phyloP scores from a whole-genome alignment of 2,888 invertebrate species.

The Brachyptera putata region DNA sequence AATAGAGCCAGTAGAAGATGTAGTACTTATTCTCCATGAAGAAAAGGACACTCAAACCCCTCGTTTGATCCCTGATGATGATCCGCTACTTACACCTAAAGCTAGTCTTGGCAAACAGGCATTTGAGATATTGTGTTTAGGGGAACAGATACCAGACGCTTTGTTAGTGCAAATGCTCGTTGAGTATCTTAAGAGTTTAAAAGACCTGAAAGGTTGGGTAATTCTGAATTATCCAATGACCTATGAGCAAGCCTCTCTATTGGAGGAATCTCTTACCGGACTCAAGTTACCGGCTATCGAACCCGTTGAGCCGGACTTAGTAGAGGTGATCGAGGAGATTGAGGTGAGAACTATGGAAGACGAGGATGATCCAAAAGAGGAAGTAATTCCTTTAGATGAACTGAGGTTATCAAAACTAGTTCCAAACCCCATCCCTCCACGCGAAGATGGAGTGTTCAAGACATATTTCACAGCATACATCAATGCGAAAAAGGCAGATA shows the following conservation, averaged over 20 bases:
- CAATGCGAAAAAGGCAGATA: slow-evolving; percentile 38
- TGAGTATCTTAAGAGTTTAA: slow-evolving; percentile 53
- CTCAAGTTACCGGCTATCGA: slow-evolving; percentile 45
- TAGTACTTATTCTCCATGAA: slow-evolving; percentile 24
- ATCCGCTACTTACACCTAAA: slow-evolving; percentile 36
- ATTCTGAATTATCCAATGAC: slow-evolving; percentile 59
- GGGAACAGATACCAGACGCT: slow-evolving; percentile 53
- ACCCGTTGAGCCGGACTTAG: slow-evolving; percentile 43
- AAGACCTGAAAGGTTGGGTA: slow-evolving; percentile 55
- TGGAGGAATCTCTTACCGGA: slow-evolving; percentile 58
- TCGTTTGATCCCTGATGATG: slow-evolving; percentile 37
- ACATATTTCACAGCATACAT: slow-evolving; percentile 58
- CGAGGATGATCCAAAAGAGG: slow-evolving; percentile 40
- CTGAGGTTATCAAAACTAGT: slow-evolving; percentile 51
- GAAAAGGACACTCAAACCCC: slow-evolving; percentile 59
- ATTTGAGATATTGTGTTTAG: slow-evolving; percentile 52
- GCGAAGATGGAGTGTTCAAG: slow-evolving; percentile 44
- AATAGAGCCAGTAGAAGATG: not conserved
- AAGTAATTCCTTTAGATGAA: slow-evolving; percentile 39
- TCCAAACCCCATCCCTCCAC: slow-evolving; percentile 49
- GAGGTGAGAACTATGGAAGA: slow-evolving; percentile 36
- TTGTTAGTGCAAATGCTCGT: slow-evolving; percentile 55
- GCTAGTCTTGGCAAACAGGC: slow-evolving; percentile 56
- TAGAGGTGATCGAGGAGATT: slow-evolving; percentile 37
- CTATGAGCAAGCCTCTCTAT: slow-evolving; percentile 53